Percentiles rank a stretch among this genome's conserved stretches.
phyloP scores from a whole-genome alignment of 2,888 invertebrate species.

The Galerucella pusilla region DNA sequence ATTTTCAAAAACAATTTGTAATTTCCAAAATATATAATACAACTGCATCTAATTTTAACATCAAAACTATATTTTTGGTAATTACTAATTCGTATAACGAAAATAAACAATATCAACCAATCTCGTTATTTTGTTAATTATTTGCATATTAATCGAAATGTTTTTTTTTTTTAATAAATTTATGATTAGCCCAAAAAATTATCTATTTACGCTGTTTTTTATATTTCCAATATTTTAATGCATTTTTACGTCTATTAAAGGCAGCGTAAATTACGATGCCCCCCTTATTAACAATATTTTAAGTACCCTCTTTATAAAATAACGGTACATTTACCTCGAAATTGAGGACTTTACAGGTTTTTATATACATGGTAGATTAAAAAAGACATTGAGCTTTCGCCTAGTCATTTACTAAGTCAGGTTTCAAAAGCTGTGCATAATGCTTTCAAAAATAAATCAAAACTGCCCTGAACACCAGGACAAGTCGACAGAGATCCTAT shows the following conservation, averaged over 20 bases:
- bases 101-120: background rate
- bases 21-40: background rate
- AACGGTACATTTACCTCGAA: slow-evolving; percentile 24
- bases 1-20: background rate
- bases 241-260: slow-evolving; percentile 10
- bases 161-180: background rate
- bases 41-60: slow-evolving; percentile 16
- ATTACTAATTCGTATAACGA: background rate
- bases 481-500: background rate
- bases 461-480: no score
- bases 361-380: slow-evolving; percentile 33
- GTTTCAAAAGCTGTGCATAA: slow-evolving; percentile 26
- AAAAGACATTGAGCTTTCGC: slow-evolving; percentile 33
- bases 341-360: slow-evolving; percentile 24
- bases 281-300: slow-evolving; percentile 18
- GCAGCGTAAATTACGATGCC: slow-evolving; percentile 20
- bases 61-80: background rate
- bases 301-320: slow-evolving; percentile 25
- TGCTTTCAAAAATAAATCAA: slow-evolving; percentile 3
- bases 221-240: background rate
- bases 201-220: background rate
- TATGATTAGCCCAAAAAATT: background rate
- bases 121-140: background rate
- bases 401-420: slow-evolving; percentile 23
- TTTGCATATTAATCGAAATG: background rate